phyloP scores from a whole-genome alignment of 2,888 invertebrate genomes.

The Synergus umbraculus region DNA sequence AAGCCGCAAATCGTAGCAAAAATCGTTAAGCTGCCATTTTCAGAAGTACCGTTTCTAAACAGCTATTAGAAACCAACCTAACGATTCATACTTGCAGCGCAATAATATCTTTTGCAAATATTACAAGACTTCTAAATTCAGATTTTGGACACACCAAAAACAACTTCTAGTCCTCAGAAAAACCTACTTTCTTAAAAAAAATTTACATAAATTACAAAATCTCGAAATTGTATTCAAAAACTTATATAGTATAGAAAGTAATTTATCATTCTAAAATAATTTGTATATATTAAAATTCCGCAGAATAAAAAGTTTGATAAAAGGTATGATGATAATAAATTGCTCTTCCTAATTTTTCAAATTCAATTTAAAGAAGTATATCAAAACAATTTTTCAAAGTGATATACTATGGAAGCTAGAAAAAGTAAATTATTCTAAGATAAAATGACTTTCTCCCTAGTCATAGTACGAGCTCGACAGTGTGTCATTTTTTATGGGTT shows the following conservation, averaged over 20 bases:
- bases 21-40: constrained; percentile 22
- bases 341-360: not conserved
- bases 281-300: too few species aligned
- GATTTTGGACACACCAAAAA: not conserved
- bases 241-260: too few species aligned
- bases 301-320: too few species aligned
- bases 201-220: too few species aligned
- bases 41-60: constrained; percentile 23
- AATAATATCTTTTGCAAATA: not conserved
- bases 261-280: too few species aligned
- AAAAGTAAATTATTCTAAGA: not conserved
- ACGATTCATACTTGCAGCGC: not conserved
- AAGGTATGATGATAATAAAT: not conserved
- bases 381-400: not conserved
- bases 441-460: not conserved
- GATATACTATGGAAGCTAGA: not conserved
- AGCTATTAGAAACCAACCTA: not conserved
- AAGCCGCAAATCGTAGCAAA: constrained; percentile 37
- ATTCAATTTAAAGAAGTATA: not conserved
- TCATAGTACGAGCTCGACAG: not conserved
- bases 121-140: not conserved
- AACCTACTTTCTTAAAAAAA: not conserved
- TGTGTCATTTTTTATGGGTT: not conserved
- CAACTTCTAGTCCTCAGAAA: not conserved
- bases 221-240: too few species aligned